phyloP scores from a whole-genome alignment of 2,888 invertebrate species.

The Acleris literana region DNA sequence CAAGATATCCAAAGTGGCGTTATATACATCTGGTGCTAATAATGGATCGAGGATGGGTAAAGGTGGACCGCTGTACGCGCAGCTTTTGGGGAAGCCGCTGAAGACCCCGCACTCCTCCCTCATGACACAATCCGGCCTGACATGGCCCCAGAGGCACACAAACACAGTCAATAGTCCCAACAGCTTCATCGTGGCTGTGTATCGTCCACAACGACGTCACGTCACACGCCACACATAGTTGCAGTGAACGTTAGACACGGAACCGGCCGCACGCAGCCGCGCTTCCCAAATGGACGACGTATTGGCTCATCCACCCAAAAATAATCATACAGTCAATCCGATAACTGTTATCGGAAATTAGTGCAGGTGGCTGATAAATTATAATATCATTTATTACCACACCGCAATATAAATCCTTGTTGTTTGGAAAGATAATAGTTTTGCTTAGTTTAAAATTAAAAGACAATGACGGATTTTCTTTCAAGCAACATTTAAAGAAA shows the following conservation, averaged over 20 bases:
- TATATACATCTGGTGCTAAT: constrained; percentile 59
- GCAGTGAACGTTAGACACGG: constrained; percentile 3
- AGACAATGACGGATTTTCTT: no score
- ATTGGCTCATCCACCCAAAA: constrained; percentile 32
- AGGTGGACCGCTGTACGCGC: constrained; percentile 54
- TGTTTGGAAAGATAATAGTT: neutral
- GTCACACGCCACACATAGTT: constrained; percentile 22
- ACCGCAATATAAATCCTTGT: constrained; percentile 27
- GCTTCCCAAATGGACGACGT: constrained; percentile 16
- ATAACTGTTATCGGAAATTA: constrained; percentile 64
- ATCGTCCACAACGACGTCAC: neutral
- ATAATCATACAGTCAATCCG: constrained; percentile 51
- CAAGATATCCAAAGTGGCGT: constrained; percentile 66
- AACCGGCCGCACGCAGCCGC: constrained; percentile 6
- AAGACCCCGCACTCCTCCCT: constrained; percentile 59
- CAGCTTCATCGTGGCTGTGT: constrained; percentile 51
- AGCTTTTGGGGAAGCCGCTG: constrained; percentile 55
- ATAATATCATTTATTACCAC: constrained; percentile 38
- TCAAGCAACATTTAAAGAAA: no score
- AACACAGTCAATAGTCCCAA: constrained; percentile 44
- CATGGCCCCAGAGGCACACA: constrained; percentile 53
- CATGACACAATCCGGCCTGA: constrained; percentile 59
- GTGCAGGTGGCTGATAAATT: constrained; percentile 66
- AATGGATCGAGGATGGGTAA: constrained; percentile 49
- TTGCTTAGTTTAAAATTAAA: no score